Percentiles rank a stretch among this genome's conserved stretches.
These are phyloP conservation scores for Lumbricus terrestris DNA, from an alignment of 2,888 invertebrate genomes.

Conservation along the genomic window DNA sequence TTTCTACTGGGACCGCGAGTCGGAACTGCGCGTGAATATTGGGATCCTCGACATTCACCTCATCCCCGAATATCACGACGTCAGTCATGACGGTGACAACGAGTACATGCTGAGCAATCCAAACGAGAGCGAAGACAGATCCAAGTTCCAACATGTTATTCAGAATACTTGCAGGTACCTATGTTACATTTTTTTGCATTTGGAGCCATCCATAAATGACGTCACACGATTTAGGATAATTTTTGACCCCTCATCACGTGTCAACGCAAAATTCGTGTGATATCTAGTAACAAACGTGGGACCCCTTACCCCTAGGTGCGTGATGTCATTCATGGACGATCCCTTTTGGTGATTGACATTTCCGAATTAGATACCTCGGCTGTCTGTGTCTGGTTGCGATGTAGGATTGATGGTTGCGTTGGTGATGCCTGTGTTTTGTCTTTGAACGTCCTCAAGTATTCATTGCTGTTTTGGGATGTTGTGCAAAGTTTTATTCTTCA, in stretches of 20 bases:
- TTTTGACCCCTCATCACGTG: too few species aligned
- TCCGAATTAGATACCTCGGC: not conserved
- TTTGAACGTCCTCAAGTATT: not conserved
- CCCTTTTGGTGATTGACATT: not conserved
- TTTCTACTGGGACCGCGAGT: slow-evolving; percentile 50
- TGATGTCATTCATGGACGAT: too few species aligned
- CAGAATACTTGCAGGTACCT: slow-evolving; percentile 51
- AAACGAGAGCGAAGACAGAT: slow-evolving; percentile 41
- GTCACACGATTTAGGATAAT: too few species aligned
- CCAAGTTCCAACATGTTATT: slow-evolving; percentile 43
- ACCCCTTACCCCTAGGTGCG: too few species aligned
- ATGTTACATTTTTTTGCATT: not conserved
- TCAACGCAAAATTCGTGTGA: too few species aligned
- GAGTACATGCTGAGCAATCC: slow-evolving; percentile 42
- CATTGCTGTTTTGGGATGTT: not conserved
- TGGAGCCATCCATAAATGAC: too few species aligned
- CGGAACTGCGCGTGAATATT: slow-evolving; percentile 50
- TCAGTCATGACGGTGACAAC: slow-evolving; percentile 49
- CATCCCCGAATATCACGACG: slow-evolving; percentile 53
- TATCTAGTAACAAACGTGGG: too few species aligned
- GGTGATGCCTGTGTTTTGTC: not conserved
- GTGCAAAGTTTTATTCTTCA: not conserved
- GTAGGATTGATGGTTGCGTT: not conserved
- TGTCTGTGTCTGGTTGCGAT: not conserved
- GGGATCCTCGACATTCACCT: slow-evolving; percentile 50